These are phyloP conservation scores for Trachelus stipa DNA, from an alignment of 2,888 invertebrate species.

Conservation along the genomic window DNA sequence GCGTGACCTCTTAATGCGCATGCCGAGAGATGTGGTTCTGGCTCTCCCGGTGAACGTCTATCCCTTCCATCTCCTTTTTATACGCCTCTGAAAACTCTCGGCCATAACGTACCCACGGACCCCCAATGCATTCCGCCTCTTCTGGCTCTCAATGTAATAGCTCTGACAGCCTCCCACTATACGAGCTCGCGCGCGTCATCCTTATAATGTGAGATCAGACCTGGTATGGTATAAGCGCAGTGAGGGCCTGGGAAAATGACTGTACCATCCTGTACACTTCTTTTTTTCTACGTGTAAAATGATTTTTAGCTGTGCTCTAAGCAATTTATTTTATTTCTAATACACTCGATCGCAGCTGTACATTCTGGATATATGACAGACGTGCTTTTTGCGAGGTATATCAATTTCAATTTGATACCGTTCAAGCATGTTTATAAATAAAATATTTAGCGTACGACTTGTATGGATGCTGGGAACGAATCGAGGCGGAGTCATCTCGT, in stretches of 20 bases:
- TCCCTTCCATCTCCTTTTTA: conserved; percentile 25
- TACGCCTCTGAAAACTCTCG: conserved; percentile 8
- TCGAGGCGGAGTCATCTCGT: neutral
- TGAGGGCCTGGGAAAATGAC: conserved; percentile 41
- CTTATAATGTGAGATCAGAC: conserved; percentile 17
- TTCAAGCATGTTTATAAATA: neutral
- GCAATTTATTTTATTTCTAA: neutral
- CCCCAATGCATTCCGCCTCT: conserved; percentile 25
- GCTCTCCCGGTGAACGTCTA: conserved; percentile 18
- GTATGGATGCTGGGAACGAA: neutral
- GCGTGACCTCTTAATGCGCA: conserved; percentile 60
- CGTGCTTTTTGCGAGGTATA: neutral
- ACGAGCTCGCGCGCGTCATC: conserved; percentile 27
- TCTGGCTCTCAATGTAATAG: conserved; percentile 42
- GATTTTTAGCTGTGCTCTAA: neutral
- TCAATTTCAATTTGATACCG: neutral
- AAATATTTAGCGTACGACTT: neutral
- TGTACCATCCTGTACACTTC: conserved; percentile 22
- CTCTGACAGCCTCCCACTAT: conserved; percentile 43
- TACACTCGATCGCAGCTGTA: neutral
- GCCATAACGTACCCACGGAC: conserved; percentile 11
- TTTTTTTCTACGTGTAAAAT: neutral
- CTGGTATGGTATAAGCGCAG: conserved; percentile 7
- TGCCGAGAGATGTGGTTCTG: conserved; percentile 31
- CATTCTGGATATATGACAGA: conserved; percentile 30